These are phyloP conservation scores for Peromyscus aztecus DNA, from an alignment of 2,797 vertebrate species.

Conservation along the genomic window DNA sequence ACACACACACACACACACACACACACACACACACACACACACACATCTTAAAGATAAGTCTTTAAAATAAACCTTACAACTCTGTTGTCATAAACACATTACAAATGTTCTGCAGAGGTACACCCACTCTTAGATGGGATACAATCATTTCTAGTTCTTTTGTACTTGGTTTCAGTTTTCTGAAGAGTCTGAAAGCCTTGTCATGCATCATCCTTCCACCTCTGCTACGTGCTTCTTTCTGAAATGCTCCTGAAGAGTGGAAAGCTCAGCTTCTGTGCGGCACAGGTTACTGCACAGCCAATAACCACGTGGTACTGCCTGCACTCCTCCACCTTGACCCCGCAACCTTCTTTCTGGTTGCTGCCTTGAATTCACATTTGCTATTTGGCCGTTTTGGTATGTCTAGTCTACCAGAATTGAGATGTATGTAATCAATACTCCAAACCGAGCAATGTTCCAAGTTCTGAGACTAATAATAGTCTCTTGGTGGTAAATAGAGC, in stretches of 20 bases:
- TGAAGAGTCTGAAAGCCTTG: constrained; percentile 35
- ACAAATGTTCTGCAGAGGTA: constrained; percentile 47
- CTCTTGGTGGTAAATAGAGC: constrained; percentile 24
- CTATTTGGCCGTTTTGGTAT: not conserved
- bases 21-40: not conserved
- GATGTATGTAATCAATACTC: not conserved
- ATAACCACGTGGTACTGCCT: not conserved
- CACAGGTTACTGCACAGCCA: constrained; percentile 17
- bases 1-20: not conserved
- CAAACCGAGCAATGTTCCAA: constrained; percentile 31
- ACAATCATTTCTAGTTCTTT: constrained; percentile 34
- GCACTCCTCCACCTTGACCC: not conserved
- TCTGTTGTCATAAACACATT: constrained; percentile 26
- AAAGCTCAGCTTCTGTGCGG: constrained; percentile 28
- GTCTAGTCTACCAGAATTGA: constrained; percentile 11
- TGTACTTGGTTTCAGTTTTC: constrained; percentile 39
- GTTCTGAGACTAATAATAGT: constrained; percentile 37
- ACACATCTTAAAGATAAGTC: not conserved
- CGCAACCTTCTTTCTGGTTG: not conserved
- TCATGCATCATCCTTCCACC: not conserved
- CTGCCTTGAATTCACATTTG: not conserved
- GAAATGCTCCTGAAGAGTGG: constrained; percentile 14
- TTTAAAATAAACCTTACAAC: not conserved
- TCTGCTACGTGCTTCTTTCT: not conserved
- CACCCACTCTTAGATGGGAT: not conserved